Evolutionary conservation across 2,888 invertebrate species (phyloP).

Genomic region (Eucriotettix oculatus): DNA sequence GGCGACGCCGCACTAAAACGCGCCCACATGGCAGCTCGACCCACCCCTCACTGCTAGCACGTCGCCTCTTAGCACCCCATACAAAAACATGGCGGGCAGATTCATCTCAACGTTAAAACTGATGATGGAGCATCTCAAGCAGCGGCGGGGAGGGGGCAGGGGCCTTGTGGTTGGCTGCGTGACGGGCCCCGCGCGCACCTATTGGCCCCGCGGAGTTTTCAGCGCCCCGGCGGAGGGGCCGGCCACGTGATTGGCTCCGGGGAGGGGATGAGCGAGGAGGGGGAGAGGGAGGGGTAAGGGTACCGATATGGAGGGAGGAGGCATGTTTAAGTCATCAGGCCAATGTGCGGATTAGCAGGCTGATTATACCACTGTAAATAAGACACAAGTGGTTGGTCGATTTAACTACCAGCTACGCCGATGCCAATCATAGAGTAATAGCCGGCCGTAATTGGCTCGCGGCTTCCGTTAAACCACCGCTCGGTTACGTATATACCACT

Average conservation of each 20-base stretch:
- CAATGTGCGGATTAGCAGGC: no score
- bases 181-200: neutral
- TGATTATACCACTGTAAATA: no score
- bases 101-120: constrained; percentile 2
- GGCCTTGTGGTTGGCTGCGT: neutral
- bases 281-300: neutral
- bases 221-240: neutral
- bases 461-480: no score
- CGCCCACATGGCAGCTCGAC: neutral
- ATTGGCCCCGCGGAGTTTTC: neutral
- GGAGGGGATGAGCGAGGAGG: neutral
- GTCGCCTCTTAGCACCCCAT: constrained; percentile 5
- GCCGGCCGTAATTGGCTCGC: no score
- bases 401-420: no score
- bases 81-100: constrained; percentile 7
- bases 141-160: neutral
- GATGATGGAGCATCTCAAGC: neutral
- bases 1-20: neutral
- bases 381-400: no score
- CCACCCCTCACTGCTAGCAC: neutral
- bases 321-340: no score
- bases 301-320: no score
- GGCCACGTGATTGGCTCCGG: neutral
- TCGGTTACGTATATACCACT: no score
- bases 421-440: no score